A percentile compares a stretch with the other conserved stretches of the same genome.
These are phyloP conservation scores for Bujurquina vittata DNA, from an alignment of 2,113 vertebrate species.

Conservation along the genomic window DNA sequence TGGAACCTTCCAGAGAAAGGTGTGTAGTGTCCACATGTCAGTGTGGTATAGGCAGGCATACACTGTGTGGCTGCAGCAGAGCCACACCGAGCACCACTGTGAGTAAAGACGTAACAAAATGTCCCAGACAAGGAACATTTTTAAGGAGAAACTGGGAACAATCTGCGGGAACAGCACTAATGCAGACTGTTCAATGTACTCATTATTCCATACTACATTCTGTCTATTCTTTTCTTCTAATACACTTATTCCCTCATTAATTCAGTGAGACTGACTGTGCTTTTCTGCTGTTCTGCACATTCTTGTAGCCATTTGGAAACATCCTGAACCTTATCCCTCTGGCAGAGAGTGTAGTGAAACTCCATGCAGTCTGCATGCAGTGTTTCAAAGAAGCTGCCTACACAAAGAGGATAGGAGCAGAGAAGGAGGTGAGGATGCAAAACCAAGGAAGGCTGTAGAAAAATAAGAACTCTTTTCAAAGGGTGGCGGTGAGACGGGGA, in stretches of 20 bases:
- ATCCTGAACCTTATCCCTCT: slow-evolving; percentile 93
- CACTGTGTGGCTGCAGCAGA: neutral
- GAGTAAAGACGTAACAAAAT: neutral
- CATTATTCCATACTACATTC: slow-evolving; percentile 32
- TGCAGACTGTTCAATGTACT: neutral
- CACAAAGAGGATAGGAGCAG: slow-evolving; percentile 91
- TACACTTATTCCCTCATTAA: slow-evolving; percentile 5
- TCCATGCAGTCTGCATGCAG: slow-evolving; percentile 95
- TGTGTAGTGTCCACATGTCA: slow-evolving; percentile 38
- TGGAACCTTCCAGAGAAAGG: slow-evolving; percentile 97
- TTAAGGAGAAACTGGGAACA: neutral
- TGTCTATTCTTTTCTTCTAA: slow-evolving; percentile 27
- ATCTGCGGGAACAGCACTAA: slow-evolving; percentile 10
- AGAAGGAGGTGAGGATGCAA: slow-evolving; percentile 86
- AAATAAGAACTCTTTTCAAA: neutral
- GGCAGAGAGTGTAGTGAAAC: slow-evolving; percentile 96
- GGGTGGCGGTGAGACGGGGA: neutral
- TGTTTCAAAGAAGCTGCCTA: slow-evolving; percentile 94
- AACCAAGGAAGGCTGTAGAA: neutral
- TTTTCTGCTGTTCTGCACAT: slow-evolving; percentile 19
- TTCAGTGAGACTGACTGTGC: slow-evolving; percentile 4
- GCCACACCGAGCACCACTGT: neutral
- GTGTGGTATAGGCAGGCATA: neutral
- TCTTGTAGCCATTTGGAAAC: slow-evolving; percentile 87
- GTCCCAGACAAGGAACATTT: slow-evolving; percentile 6